Evolutionary conservation across 1,140 invertebrate genomes (phyloP).

Genomic region (Zophobas atratus): DNA sequence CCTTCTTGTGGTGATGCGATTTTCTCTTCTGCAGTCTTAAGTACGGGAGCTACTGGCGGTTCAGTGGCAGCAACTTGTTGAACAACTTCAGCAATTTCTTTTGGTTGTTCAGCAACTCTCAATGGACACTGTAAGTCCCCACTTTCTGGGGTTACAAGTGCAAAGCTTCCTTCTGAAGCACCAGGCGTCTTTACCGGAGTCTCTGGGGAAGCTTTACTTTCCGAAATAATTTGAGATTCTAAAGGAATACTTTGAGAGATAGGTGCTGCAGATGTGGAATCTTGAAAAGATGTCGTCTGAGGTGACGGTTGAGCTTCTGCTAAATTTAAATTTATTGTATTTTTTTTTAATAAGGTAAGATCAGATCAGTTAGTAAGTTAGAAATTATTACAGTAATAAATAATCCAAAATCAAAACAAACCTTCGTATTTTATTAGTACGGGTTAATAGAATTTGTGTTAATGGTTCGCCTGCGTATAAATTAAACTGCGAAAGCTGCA

Average conservation of each 20-base stretch:
- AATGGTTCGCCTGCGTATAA: slow-evolving; percentile 1
- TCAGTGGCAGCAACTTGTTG: slow-evolving; percentile 35
- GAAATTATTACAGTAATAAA: background rate
- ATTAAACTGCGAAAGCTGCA: slow-evolving; percentile 15
- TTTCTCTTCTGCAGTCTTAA: slow-evolving; percentile 56
- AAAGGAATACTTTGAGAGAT: slow-evolving; percentile 59
- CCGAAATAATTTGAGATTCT: slow-evolving; percentile 49
- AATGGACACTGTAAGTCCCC: too few species aligned
- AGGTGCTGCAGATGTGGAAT: slow-evolving; percentile 52
- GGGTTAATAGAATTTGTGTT: background rate
- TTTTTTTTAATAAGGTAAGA: too few species aligned
- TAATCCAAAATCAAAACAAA: background rate
- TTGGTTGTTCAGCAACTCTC: background rate
- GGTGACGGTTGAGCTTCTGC: too few species aligned
- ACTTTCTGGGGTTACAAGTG: too few species aligned
- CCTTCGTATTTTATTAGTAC: too few species aligned
- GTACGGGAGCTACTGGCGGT: slow-evolving; percentile 55
- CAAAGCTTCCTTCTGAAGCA: slow-evolving; percentile 29
- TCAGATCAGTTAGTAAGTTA: too few species aligned
- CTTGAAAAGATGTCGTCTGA: too few species aligned
- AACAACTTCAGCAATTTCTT: slow-evolving; percentile 7
- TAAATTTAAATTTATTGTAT: too few species aligned
- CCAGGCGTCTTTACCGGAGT: slow-evolving; percentile 26
- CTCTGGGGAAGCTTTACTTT: slow-evolving; percentile 50
- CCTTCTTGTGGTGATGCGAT: slow-evolving; percentile 54